Evolutionary conservation across 2,888 invertebrate genomes (phyloP), one percentile per base, ranked within the genome.

Genomic region (Hybos culiciformis): DNA sequence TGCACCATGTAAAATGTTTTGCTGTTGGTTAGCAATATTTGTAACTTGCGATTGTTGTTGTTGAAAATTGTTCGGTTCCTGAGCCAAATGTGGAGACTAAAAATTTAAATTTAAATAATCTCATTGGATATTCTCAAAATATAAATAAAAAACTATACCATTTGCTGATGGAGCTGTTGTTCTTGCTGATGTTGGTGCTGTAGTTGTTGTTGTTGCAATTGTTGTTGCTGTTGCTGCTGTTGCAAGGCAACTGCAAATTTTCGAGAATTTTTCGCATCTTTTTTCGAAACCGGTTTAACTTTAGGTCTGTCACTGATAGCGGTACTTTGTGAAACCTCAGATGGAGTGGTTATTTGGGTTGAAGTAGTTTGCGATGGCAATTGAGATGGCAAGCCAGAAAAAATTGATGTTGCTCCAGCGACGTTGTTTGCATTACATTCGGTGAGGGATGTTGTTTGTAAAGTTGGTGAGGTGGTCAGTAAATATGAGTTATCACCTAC

Each of bases 271-370:
- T 84, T 84, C 39, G 79, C 76, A 60, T 83, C 84, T 62, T 84
- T 85, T 62, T 86, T 83, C 40, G 81, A 78, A 41, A 78, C 78
- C 33, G 83, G 79, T 66, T 85, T 87, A 36, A 80, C 84, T 66
- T 84, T 85, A 46, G 84, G 83, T 55, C 86, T 76, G 67, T 87
- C 86, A 68, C 83, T 83, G 55, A 85, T 82, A 50, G 83, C 80
- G 46, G 81, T 82, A 57, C 75, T 78, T 69, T 80, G 68, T 19
- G 65, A 62, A 26, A 67, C 67, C 50, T 67, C 67, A 7, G 66
- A 66, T 19, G 66, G 65, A 46, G 66, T 66, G 20, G 64, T 65
- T 34, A 67, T 61, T 47, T 62, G 57, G 8, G 57, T 56, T 20
- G 48, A 48, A 41, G 50, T 46, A 50, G 54, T 46, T 47, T 49